A percentile compares a stretch with the other conserved stretches of the same genome.
Conservation (phyloP, 2,888 invertebrate species). For the Arctia plantaginis region DNA sequence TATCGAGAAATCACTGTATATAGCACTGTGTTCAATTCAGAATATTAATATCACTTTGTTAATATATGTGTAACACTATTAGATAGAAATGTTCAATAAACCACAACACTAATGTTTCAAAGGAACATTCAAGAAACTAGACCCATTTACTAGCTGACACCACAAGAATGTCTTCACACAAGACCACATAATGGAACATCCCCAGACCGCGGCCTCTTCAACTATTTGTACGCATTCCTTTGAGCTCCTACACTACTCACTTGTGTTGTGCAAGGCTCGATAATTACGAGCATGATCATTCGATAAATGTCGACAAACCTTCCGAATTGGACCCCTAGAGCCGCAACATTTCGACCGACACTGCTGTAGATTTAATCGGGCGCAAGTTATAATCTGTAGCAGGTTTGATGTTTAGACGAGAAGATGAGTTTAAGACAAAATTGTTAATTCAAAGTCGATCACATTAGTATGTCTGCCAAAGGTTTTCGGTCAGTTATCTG, state of each 20-base stretch:
- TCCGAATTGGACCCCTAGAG: constrained; percentile 29
- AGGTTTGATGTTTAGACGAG: neutral
- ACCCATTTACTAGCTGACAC: neutral
- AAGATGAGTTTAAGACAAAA: neutral
- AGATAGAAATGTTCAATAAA: neutral
- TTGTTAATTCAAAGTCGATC: too few relatives aligned
- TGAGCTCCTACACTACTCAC: constrained; percentile 4
- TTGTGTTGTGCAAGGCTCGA: constrained; percentile 11
- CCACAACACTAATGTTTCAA: neutral
- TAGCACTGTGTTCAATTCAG: neutral
- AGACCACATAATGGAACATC: constrained; percentile 13
- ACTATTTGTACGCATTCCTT: constrained; percentile 12
- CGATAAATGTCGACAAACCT: constrained; percentile 44
- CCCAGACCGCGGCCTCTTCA: constrained; percentile 5
- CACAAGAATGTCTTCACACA: constrained; percentile 10
- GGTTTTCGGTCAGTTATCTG: neutral
- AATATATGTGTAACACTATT: neutral
- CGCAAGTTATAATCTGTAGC: neutral
- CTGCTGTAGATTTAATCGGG: constrained; percentile 13
- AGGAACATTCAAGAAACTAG: constrained; percentile 4
- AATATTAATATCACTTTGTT: neutral
- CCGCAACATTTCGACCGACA: constrained; percentile 23
- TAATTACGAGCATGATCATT: constrained; percentile 44
- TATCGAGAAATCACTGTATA: too few relatives aligned
- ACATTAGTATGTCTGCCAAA: too few relatives aligned